Conservation (phyloP, 2,888 invertebrate species). For the Seira ritae region DNA sequence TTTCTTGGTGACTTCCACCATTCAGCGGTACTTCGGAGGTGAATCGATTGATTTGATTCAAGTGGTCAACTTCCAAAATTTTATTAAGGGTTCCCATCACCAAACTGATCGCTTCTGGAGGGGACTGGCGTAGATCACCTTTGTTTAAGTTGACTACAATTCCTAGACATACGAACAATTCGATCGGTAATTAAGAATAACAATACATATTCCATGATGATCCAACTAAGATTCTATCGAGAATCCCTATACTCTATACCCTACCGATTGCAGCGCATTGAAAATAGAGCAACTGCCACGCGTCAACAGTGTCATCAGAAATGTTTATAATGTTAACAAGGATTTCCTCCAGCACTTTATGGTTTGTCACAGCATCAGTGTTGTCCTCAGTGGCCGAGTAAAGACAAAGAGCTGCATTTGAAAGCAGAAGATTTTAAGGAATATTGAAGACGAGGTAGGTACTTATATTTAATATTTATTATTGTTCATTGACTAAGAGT, state of each 20-base stretch:
- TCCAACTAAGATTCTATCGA: no score
- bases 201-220: no score
- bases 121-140: slow-evolving; percentile 57
- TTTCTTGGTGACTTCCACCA: slow-evolving; percentile 48
- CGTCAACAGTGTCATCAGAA: slow-evolving; percentile 26
- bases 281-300: slow-evolving; percentile 74
- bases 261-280: slow-evolving; percentile 80
- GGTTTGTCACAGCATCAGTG: slow-evolving; percentile 78
- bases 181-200: slow-evolving; percentile 39
- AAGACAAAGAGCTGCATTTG: slow-evolving; percentile 81
- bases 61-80: slow-evolving; percentile 79
- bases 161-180: no score
- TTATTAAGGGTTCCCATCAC: slow-evolving; percentile 76
- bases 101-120: slow-evolving; percentile 17
- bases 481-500: no score
- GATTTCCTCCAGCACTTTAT: slow-evolving; percentile 77
- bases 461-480: no score
- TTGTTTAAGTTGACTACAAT: slow-evolving; percentile 74
- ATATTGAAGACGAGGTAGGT: no score
- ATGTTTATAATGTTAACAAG: slow-evolving; percentile 52
- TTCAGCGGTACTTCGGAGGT: slow-evolving; percentile 62
- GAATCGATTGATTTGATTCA: slow-evolving; percentile 53
- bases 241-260: no score
- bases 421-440: slow-evolving; percentile 13
- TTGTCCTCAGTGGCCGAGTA: slow-evolving; percentile 86